A percentile compares a stretch with the other conserved stretches of the same genome.
Conservation (phyloP, 2,888 invertebrate genomes). For the Drosophila pegasa region DNA sequence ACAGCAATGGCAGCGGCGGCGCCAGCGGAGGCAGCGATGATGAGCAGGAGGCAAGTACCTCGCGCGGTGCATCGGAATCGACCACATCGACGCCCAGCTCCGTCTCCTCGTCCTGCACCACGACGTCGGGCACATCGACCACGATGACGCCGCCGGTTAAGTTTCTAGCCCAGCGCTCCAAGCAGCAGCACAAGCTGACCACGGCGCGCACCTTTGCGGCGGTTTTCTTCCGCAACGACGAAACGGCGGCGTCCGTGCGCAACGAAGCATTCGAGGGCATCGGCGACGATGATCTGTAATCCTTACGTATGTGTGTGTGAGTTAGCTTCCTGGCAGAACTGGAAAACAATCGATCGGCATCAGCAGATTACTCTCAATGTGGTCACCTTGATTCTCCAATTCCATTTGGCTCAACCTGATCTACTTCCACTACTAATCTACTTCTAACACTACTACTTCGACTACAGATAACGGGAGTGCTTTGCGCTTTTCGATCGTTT, state of each 20-base stretch:
- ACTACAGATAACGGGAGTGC: not conserved
- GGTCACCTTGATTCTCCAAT: not conserved
- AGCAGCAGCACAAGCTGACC: constrained; percentile 86
- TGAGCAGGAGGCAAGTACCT: constrained; percentile 67
- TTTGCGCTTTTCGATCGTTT: constrained; percentile 25
- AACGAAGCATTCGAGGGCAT: constrained; percentile 98
- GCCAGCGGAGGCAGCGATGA: constrained; percentile 53
- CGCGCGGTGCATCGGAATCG: constrained; percentile 56
- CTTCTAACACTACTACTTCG: not conserved
- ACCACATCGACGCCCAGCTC: constrained; percentile 73
- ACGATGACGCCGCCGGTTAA: constrained; percentile 76
- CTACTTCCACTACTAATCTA: not conserved
- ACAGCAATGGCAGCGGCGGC: constrained; percentile 24
- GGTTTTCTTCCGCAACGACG: constrained; percentile 89
- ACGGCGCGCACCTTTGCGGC: constrained; percentile 84
- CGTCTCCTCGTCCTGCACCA: constrained; percentile 47
- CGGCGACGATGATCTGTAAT: constrained; percentile 95
- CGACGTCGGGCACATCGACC: constrained; percentile 47
- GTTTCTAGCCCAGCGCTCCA: constrained; percentile 89
- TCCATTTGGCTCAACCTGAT: constrained; percentile 3
- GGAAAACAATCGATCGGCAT: constrained; percentile 28
- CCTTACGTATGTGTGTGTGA: constrained; percentile 24
- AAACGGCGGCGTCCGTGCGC: constrained; percentile 87
- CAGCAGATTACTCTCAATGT: constrained; percentile 3
- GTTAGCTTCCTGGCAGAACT: constrained; percentile 29